Evolutionary conservation across 2,888 invertebrate species (phyloP).

Genomic region (Nemurella pictetii): DNA sequence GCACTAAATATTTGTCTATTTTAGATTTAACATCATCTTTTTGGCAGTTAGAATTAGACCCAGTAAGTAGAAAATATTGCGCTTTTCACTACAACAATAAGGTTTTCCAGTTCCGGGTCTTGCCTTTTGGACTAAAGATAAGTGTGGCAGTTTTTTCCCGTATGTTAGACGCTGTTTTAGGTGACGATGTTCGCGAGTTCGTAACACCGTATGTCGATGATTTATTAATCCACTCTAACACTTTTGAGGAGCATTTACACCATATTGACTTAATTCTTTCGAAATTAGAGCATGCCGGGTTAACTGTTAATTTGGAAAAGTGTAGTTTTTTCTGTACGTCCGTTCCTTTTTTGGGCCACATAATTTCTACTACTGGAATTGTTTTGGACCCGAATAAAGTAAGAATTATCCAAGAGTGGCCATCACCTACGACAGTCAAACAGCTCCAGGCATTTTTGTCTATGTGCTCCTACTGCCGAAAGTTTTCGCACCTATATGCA

Average conservation of each 20-base stretch:
- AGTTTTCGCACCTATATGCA: conserved; percentile 6
- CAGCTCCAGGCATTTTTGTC: neutral
- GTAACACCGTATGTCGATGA: conserved; percentile 15
- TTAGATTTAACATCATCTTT: conserved; percentile 1
- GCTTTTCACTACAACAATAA: neutral
- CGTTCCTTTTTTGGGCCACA: conserved; percentile 19
- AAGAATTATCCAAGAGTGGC: neutral
- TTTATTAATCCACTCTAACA: neutral
- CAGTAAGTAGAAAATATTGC: neutral
- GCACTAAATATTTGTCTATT: neutral
- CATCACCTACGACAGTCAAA: conserved; percentile 16
- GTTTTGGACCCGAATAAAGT: conserved; percentile 18
- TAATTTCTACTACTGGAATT: neutral
- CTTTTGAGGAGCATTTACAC: conserved; percentile 25
- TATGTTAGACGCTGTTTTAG: neutral
- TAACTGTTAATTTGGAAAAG: conserved; percentile 20
- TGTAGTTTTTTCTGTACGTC: neutral
- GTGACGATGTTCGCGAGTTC: neutral
- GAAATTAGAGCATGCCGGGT: conserved; percentile 7
- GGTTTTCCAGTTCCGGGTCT: neutral
- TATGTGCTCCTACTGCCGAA: neutral
- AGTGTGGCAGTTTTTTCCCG: neutral
- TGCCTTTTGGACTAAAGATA: conserved; percentile 5
- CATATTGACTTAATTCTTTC: neutral
- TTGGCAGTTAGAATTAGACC: conserved; percentile 3